Evolutionary conservation across 2,888 invertebrate species (phyloP), one percentile per base, ranked within the genome.

Genomic region (Caenorhabditis becei): DNA sequence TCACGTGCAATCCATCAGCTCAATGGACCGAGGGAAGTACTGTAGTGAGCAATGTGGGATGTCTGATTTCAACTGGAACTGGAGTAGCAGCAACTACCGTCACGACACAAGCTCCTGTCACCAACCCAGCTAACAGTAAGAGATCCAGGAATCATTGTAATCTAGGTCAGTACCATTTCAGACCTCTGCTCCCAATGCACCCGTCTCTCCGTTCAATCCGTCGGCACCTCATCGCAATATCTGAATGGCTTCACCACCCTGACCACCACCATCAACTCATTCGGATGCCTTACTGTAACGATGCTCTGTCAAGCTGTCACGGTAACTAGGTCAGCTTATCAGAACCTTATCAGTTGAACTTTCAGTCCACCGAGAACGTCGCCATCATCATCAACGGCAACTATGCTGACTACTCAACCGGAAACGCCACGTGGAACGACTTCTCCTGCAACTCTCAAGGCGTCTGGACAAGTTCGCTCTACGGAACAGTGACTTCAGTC

Each of bases 371-470:
- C 0, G 61, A 66, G 4, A 5, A 7, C 0, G 54, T 66, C 18
- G 44, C 59, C 3, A 71, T 71, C n/a, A 28, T 65, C 7, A 26
- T 74, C 35, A 74, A 74, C 49, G 63, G 56, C 14, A 35, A 58
- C 63, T 63, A 63, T n/a, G 65, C 20, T 1, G 65, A 14, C 4
- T 10, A 1, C 5, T 14, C 47, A 14, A 14, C 14, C 11, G 65
- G 65, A 28, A 49, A 5, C 10, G 58, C 20, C 18, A 65, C 32
- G 20, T 74, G 47, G 18, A 58, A 32, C 5, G 61, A 53, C 23
- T 78, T 79, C 47, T 28, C 71, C 0, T 80, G 80, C 35, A 80
- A 80, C 32, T 69, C 80, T 7, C 72, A 74, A 53, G 80, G 80
- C 14, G 47, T 56, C 44, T 80, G 80, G 80, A 80, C 80, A 4